phyloP scores from a whole-genome alignment of 2,113 vertebrate genomes.

The Laterallus jamaicensis region DNA sequence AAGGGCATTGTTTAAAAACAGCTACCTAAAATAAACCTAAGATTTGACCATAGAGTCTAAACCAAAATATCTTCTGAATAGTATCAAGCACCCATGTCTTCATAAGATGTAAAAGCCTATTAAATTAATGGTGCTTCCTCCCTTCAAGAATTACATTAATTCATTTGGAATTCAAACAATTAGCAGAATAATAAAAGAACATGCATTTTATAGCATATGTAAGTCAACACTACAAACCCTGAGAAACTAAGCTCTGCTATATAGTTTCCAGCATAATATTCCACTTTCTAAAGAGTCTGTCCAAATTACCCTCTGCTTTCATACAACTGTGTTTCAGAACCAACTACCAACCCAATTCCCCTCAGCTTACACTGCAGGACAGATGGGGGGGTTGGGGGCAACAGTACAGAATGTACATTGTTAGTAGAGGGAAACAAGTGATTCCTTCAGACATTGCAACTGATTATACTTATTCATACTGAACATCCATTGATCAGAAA shows the following conservation, averaged over 20 bases:
- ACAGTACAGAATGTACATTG: not conserved
- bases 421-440: not conserved
- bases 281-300: not conserved
- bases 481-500: not conserved
- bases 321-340: not conserved
- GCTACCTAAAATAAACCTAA: not conserved
- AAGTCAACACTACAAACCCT: not conserved
- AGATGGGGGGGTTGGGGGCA: not conserved
- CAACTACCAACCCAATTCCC: not conserved
- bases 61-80: not conserved
- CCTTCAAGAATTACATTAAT: not conserved
- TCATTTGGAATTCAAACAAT: not conserved
- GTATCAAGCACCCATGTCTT: not conserved
- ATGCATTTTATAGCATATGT: accelerated
- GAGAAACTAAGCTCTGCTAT: not conserved
- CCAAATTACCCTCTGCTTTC: not conserved
- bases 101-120: not conserved
- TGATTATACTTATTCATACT: not conserved
- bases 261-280: not conserved
- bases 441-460: not conserved
- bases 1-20: not conserved
- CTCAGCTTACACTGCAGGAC: not conserved
- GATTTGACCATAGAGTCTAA: not conserved
- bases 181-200: not conserved
- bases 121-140: not conserved